Conservation (phyloP, 2,113 vertebrate species). For the Saccopteryx bilineata region DNA sequence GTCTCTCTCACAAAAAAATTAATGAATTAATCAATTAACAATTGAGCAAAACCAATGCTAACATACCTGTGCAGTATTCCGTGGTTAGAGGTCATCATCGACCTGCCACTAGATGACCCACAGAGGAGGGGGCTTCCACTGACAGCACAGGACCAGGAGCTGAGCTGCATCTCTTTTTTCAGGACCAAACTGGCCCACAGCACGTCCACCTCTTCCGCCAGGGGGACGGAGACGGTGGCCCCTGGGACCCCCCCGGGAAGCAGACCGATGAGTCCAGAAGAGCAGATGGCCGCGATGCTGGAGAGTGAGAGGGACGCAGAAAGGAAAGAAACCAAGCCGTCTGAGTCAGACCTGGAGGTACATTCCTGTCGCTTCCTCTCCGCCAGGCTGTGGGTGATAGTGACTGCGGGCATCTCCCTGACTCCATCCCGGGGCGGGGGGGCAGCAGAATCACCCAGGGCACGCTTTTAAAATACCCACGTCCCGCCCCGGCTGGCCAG, state of each 20-base stretch:
- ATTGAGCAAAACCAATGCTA: not conserved
- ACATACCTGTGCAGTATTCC: not conserved
- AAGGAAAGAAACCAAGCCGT: conserved; percentile 84
- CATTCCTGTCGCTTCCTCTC: not conserved
- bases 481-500: too few relatives aligned
- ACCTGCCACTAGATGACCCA: not conserved
- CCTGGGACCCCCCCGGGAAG: conserved; percentile 56
- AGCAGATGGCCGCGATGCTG: conserved; percentile 92
- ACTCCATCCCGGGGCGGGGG: not conserved
- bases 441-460: not conserved
- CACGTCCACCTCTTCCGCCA: not conserved
- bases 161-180: conserved; percentile 38
- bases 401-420: not conserved
- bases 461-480: conserved; percentile 11
- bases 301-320: conserved; percentile 86
- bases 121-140: too few relatives aligned
- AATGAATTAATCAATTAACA: not conserved
- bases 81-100: not conserved
- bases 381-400: not conserved
- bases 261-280: conserved; percentile 89
- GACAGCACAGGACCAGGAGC: too few relatives aligned
- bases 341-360: conserved; percentile 91
- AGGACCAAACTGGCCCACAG: not conserved
- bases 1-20: too few relatives aligned
- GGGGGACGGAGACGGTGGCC: not conserved